Evolutionary conservation across 2,113 vertebrate species (phyloP), one percentile per base, ranked within the genome.

Genomic region (Chunga burmeisteri): DNA sequence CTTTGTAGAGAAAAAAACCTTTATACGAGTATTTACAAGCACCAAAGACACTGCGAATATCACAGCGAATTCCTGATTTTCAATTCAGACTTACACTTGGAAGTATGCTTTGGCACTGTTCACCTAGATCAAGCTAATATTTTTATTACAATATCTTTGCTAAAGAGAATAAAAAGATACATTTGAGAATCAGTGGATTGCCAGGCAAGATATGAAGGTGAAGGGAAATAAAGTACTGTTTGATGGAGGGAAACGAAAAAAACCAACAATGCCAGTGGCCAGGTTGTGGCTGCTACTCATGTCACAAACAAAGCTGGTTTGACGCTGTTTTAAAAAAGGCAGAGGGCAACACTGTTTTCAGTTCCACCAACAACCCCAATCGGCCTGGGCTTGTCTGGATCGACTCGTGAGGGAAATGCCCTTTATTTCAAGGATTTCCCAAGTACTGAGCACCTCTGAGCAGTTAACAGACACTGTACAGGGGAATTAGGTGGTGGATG

Each of bases 41-140:
- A 81, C 4, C 2, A 74, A 86, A 88, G 21, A 16, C 32, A 26
- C 23, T 78, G 29, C 83, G 63, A 74, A 22, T 75, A 77, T 84
- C 65, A 81, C 92, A 94, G 22, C 40, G 81, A 87, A 77, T 84
- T 88, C 49, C 44, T 68, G 23, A 68, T 89, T 87, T 95, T 90
- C 74, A 52, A 3, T 82, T 63, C 32, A 78, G 61, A 23, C 32
- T 62, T 52, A 47, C 11, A 36, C 26, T 81, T 81, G 85, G 44
- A 94, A 86, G n/a, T 55, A 53, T 17, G 42, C 15, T 81, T 81
- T 1, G 3, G 30, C 53, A 34, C 32, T 80, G 36, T 80, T 82
- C 53, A 40, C 40, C 29, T 80, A 72, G 40, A 34, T 82, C 46
- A 79, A 78, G 29, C 11, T 79, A 81, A 30, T 88, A 81, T 85